phyloP scores from a whole-genome alignment of 2,888 invertebrate genomes.

The Hirudinaria manillensis region DNA sequence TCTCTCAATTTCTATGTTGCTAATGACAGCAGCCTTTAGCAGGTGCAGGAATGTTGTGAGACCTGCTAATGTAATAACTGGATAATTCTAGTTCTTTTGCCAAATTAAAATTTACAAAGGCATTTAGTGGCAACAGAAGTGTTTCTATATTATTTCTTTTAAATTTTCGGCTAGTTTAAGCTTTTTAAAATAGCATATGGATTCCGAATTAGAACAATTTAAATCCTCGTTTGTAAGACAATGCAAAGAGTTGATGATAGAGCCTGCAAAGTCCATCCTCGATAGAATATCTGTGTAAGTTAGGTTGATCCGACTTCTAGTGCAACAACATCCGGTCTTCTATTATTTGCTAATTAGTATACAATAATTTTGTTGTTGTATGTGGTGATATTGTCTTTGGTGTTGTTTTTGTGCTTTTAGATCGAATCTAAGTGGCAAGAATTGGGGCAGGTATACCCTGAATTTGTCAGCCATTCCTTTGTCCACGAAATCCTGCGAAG shows the following conservation, averaged over 20 bases:
- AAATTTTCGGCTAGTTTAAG: too few relatives aligned
- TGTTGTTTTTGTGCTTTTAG: neutral
- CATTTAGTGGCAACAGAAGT: too few relatives aligned
- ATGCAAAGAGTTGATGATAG: constrained; percentile 11
- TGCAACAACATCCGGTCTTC: too few relatives aligned
- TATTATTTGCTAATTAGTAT: too few relatives aligned
- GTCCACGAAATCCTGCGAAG: constrained; percentile 1
- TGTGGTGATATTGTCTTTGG: neutral
- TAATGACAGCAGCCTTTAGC: too few relatives aligned
- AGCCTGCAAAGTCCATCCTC: constrained; percentile 12
- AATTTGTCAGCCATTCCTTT: constrained; percentile 3
- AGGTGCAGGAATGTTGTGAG: too few relatives aligned
- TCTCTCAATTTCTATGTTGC: too few relatives aligned
- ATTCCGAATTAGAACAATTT: constrained; percentile 7
- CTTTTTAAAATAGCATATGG: neutral
- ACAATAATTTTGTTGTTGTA: neutral
- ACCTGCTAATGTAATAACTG: too few relatives aligned
- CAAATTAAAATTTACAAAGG: too few relatives aligned
- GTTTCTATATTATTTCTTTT: too few relatives aligned
- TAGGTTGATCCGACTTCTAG: neutral
- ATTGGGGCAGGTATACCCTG: constrained; percentile 18
- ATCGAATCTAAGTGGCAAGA: neutral
- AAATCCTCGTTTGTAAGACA: constrained; percentile 22
- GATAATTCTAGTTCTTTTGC: too few relatives aligned
- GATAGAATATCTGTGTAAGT: constrained; percentile 18